These are phyloP conservation scores for Odocoileus hemionus DNA, from an alignment of 2,113 vertebrate genomes.

Conservation along the genomic window DNA sequence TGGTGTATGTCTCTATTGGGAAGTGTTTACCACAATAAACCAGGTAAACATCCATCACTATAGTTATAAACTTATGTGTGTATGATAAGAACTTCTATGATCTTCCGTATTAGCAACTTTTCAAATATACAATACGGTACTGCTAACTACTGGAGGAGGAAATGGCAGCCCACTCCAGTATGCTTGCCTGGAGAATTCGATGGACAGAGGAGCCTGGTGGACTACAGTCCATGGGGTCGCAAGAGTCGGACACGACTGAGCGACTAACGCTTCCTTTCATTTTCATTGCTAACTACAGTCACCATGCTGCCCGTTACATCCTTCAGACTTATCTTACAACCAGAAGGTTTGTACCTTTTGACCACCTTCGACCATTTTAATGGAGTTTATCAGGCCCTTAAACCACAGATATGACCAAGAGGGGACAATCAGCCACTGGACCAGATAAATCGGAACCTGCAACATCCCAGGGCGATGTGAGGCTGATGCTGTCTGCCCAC, in stretches of 20 bases:
- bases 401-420: neutral
- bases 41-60: neutral
- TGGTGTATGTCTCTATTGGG: neutral
- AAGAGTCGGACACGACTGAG: neutral
- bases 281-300: no score
- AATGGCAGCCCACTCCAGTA: neutral
- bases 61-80: neutral
- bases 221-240: neutral
- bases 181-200: neutral
- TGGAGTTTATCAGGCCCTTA: neutral
- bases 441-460: neutral
- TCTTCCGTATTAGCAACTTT: neutral
- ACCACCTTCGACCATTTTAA: neutral
- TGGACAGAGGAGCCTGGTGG: neutral
- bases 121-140: no score
- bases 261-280: neutral
- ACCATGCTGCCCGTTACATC: rapidly evolving
- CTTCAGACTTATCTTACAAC: neutral
- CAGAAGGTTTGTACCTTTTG: neutral
- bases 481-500: no score
- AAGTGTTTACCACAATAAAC: neutral
- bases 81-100: neutral
- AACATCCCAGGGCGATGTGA: rapidly evolving
- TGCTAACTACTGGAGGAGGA: neutral
- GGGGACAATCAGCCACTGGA: neutral